Evolutionary conservation across 1,140 invertebrate genomes (phyloP), one percentile per base, ranked within the genome.

Genomic region (Drosophila ohnishii): DNA sequence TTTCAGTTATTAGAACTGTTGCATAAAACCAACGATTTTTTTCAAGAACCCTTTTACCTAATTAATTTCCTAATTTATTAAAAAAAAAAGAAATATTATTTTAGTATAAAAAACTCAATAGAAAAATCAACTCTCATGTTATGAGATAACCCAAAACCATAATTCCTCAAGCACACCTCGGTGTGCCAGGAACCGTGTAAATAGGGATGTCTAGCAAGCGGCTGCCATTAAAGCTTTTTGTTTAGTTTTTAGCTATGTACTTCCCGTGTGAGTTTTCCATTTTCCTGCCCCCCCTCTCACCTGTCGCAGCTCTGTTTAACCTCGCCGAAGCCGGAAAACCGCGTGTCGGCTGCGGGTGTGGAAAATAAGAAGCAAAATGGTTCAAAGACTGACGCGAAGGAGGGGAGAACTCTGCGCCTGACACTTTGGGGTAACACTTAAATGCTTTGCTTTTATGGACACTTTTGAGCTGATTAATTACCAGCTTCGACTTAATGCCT

Each of bases 401-500:
- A 22, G 16, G 34, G 25, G 39, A 39, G 62, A 58, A 58, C 42
- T 75, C 63, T 51, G 60, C 75, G 65, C 58, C 47, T 67, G 61
- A 39, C 53, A 45, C 57, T 70, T 50, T 44, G 28, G 55, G 48
- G 10, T 42, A 42, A 70, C 56, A 80, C 65, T 61, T 44, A 66
- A 62, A 64, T 19, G 58, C 57, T 62, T 71, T 66, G 75, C 84
- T 78, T 81, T 86, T 67, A 67, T 85, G 80, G 48, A 50, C 78
- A 70, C 77, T 81, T 82, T 67, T 66, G 28, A 82, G 75, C 60
- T 75, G 83, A 86, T 83, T 86, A 85, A 75, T 77, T 81, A 69
- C 72, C 53, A 47, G 65, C 64, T 62, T 67, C 58, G 62, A 58
- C 22, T 55, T 78, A 48, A 53, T 65, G 56, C 74, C 75, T 72